Evolutionary conservation across 2,888 invertebrate species (phyloP).

Genomic region (Therioaphis trifolii): DNA sequence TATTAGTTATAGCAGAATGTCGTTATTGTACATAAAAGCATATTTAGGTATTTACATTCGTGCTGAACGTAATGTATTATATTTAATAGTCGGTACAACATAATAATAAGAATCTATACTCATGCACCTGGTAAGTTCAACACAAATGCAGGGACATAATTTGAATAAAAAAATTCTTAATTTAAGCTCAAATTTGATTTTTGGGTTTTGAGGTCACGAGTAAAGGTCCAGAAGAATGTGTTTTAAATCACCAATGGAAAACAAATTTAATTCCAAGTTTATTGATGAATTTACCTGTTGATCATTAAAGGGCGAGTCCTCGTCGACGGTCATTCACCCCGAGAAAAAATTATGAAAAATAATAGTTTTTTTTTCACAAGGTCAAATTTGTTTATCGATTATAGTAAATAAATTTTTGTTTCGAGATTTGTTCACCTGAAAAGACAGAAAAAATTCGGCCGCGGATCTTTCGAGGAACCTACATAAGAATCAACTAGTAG

Average conservation of each 20-base stretch:
- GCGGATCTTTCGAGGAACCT: slow-evolving; percentile 50
- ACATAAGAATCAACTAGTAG: slow-evolving; percentile 17
- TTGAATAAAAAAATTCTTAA: neutral
- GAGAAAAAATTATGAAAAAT: slow-evolving; percentile 54
- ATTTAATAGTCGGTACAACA: neutral
- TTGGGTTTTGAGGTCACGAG: slow-evolving; percentile 43
- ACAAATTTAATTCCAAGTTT: slow-evolving; percentile 49
- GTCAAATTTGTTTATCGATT: slow-evolving; percentile 32
- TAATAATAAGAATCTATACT: slow-evolving; percentile 26
- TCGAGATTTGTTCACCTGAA: slow-evolving; percentile 55
- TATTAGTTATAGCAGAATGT: neutral
- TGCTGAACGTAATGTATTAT: slow-evolving; percentile 8
- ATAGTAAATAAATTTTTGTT: slow-evolving; percentile 4
- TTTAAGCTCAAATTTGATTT: slow-evolving; percentile 7
- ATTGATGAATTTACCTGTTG: slow-evolving; percentile 61
- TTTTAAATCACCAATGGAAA: slow-evolving; percentile 56
- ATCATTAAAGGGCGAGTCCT: slow-evolving; percentile 62
- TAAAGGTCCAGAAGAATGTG: slow-evolving; percentile 61
- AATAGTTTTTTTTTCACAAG: slow-evolving; percentile 53
- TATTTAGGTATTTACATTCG: slow-evolving; percentile 43
- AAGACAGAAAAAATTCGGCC: slow-evolving; percentile 38
- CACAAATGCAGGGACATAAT: neutral
- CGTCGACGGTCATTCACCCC: slow-evolving; percentile 62
- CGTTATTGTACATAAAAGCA: neutral
- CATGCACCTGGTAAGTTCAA: slow-evolving; percentile 45